phyloP scores from a whole-genome alignment of 1,140 invertebrate species.

The Calephelis virginiensis region DNA sequence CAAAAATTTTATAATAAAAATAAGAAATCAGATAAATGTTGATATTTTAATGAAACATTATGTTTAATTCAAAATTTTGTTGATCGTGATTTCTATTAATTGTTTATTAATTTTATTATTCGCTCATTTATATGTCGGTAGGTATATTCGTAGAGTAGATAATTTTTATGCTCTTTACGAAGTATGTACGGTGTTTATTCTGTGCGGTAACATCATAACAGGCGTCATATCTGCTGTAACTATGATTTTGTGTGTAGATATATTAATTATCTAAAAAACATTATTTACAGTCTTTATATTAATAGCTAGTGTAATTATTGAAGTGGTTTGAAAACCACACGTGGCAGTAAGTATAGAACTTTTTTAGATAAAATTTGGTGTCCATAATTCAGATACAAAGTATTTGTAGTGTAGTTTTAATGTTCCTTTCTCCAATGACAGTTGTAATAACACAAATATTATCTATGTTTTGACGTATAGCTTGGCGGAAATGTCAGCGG shows the following conservation, averaged over 20 bases:
- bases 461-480: background rate
- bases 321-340: background rate
- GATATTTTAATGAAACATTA: background rate
- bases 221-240: constrained; percentile 37
- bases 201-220: constrained; percentile 30
- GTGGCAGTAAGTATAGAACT: constrained; percentile 12
- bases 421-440: constrained; percentile 4
- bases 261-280: constrained; percentile 22
- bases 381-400: constrained; percentile 20
- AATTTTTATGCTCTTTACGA: no score
- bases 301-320: constrained; percentile 22
- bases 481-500: background rate
- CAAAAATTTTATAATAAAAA: background rate
- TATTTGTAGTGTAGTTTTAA: constrained; percentile 14
- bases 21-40: background rate
- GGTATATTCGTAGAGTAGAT: no score
- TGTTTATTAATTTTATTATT: no score
- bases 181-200: no score
- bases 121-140: no score
- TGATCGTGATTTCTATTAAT: background rate
- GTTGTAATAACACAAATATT: constrained; percentile 1
- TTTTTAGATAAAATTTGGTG: constrained; percentile 22
- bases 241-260: constrained; percentile 20
- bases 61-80: background rate
- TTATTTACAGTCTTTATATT: constrained; percentile 29